A percentile compares a stretch with the other conserved stretches of the same genome.
Conservation (phyloP, 2,888 invertebrate species). For the Mamestra brassicae region DNA sequence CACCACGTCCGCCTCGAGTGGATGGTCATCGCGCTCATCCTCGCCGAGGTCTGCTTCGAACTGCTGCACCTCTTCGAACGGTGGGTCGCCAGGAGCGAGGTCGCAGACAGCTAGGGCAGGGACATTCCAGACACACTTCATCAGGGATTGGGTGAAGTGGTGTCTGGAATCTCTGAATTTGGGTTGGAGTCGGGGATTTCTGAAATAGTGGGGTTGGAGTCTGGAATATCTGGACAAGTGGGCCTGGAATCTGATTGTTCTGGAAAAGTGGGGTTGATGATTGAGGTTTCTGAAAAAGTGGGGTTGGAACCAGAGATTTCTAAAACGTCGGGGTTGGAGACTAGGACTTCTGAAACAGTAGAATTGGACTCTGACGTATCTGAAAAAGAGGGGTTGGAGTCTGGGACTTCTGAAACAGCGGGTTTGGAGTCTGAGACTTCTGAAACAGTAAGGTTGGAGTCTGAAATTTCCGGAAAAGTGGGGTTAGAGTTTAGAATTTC, state of each 20-base stretch:
- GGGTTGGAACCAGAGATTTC: constrained; percentile 19
- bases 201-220: not conserved
- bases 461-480: constrained; percentile 1
- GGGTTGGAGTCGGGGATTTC: not conserved
- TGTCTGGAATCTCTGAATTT: constrained; percentile 30
- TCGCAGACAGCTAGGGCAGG: constrained; percentile 39
- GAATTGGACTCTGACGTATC: not conserved
- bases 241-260: not conserved
- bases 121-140: constrained; percentile 37
- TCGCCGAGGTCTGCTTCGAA: constrained; percentile 98
- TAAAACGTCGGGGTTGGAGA: not conserved
- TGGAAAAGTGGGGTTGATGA: not conserved
- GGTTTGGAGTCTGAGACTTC: constrained; percentile 7
- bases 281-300: not conserved
- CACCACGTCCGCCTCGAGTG: constrained; percentile 98
- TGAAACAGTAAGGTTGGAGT: not conserved
- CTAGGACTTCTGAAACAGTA: not conserved
- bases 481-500: constrained; percentile 2
- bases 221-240: constrained; percentile 7
- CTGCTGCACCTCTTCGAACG: constrained; percentile 94
- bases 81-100: constrained; percentile 71
- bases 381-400: not conserved
- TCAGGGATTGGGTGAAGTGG: constrained; percentile 13
- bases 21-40: constrained; percentile 99
- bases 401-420: not conserved